Evolutionary conservation across 1,140 invertebrate species (phyloP).

Genomic region (Telenomus remus): DNA sequence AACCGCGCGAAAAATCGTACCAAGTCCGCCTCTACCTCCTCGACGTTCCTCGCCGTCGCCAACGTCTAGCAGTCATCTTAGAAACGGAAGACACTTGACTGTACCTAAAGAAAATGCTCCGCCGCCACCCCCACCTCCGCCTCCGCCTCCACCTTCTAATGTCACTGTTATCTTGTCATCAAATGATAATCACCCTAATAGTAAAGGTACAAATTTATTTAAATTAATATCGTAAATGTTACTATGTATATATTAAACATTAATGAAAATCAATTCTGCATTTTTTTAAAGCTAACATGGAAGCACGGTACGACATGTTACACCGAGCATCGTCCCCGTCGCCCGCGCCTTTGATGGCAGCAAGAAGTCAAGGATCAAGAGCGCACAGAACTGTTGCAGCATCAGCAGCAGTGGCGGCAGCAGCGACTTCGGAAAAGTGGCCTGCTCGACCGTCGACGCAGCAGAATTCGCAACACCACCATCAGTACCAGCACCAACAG

Average conservation of each 20-base stretch:
- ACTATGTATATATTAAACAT: too few species aligned
- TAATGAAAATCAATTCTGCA: too few species aligned
- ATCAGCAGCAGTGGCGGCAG: conserved; percentile 36
- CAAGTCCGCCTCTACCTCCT: conserved; percentile 81
- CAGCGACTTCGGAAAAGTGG: conserved; percentile 59
- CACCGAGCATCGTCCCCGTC: conserved; percentile 70
- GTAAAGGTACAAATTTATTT: conserved; percentile 64
- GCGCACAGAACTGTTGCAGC: conserved; percentile 61
- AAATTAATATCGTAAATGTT: too few species aligned
- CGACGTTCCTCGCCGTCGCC: conserved; percentile 78
- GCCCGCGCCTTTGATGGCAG: conserved; percentile 58
- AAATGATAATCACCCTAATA: conserved; percentile 66
- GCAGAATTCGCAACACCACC: conserved; percentile 35
- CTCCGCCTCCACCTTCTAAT: conserved; percentile 34
- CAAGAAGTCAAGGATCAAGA: conserved; percentile 60
- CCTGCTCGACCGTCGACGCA: neutral
- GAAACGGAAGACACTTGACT: conserved; percentile 70
- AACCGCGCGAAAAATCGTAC: conserved; percentile 68
- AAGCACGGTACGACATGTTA: conserved; percentile 73
- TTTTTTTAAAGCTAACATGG: conserved; percentile 60
- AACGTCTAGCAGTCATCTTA: conserved; percentile 63
- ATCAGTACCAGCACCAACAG: conserved; percentile 50
- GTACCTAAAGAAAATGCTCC: conserved; percentile 77
- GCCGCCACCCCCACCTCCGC: conserved; percentile 63
- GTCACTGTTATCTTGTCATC: conserved; percentile 68